These are phyloP conservation scores for Lamellibrachia luymesi DNA, from an alignment of 1,140 invertebrate genomes.

Conservation along the genomic window DNA sequence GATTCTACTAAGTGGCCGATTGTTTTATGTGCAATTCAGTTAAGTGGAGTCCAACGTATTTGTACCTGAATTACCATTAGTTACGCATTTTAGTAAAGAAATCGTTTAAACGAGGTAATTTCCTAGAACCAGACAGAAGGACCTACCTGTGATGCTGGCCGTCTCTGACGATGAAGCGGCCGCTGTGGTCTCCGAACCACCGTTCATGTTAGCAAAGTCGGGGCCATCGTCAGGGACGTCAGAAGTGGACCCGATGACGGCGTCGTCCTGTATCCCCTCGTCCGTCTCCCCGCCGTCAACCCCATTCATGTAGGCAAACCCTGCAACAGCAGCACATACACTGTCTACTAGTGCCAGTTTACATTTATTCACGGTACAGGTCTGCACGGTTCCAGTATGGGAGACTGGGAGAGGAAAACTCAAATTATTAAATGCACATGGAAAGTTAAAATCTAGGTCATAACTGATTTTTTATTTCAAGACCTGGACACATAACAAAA, in stretches of 20 bases:
- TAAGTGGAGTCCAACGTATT: too few species aligned
- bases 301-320: slow-evolving; percentile 18
- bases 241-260: not conserved
- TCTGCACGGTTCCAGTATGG: too few species aligned
- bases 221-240: not conserved
- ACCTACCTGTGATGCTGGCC: not conserved
- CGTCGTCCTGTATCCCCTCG: not conserved
- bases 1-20: too few species aligned
- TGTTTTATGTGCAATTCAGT: too few species aligned
- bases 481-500: not conserved
- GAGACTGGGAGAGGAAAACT: too few species aligned
- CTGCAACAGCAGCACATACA: not conserved
- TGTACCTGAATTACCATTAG: too few species aligned
- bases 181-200: not conserved
- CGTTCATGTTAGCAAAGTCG: not conserved
- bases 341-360: not conserved
- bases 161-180: not conserved
- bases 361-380: too few species aligned
- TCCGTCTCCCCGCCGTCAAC: not conserved
- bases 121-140: not conserved
- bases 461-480: too few species aligned
- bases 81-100: too few species aligned
- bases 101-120: not conserved
- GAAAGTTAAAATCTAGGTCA: too few species aligned
- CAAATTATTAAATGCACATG: too few species aligned